phyloP scores from a whole-genome alignment of 2,113 vertebrate species.

The Craseonycteris thonglongyai region DNA sequence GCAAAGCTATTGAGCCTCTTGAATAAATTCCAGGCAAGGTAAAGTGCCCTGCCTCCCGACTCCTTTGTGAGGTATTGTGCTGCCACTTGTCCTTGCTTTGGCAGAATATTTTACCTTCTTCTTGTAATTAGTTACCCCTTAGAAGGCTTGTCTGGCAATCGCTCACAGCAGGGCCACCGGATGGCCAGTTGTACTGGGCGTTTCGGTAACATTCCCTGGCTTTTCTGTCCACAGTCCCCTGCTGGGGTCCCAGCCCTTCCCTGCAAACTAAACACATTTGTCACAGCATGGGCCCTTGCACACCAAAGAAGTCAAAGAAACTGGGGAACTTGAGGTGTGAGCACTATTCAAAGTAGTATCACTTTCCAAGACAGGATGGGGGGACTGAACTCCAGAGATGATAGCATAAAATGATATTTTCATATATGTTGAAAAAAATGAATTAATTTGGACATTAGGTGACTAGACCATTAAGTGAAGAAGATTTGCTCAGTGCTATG shows the following conservation, averaged over 20 bases:
- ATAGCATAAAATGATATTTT: neutral
- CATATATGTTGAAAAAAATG: neutral
- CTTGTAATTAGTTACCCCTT: conserved; percentile 11
- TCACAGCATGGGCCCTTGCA: conserved; percentile 46
- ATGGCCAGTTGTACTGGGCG: neutral
- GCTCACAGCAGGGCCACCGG: neutral
- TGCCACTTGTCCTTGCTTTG: neutral
- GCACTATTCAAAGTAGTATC: neutral
- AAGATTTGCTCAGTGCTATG: neutral
- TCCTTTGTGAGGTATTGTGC: neutral
- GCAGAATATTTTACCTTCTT: conserved; percentile 33
- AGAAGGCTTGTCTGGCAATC: neutral
- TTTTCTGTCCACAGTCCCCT: conserved; percentile 52
- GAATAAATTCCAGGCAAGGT: conserved; percentile 10
- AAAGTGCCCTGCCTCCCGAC: neutral
- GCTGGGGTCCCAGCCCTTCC: conserved; percentile 42
- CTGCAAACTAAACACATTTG: conserved; percentile 35
- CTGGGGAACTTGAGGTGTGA: neutral
- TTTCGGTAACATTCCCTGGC: neutral
- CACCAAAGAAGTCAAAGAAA: conserved; percentile 30
- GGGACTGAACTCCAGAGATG: neutral
- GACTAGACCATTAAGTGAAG: neutral
- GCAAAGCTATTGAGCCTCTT: conserved; percentile 29
- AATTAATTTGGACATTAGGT: neutral
- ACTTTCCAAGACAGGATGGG: neutral